phyloP scores from a whole-genome alignment of 2,888 invertebrate species.

The Microctonus aethiopoides region DNA sequence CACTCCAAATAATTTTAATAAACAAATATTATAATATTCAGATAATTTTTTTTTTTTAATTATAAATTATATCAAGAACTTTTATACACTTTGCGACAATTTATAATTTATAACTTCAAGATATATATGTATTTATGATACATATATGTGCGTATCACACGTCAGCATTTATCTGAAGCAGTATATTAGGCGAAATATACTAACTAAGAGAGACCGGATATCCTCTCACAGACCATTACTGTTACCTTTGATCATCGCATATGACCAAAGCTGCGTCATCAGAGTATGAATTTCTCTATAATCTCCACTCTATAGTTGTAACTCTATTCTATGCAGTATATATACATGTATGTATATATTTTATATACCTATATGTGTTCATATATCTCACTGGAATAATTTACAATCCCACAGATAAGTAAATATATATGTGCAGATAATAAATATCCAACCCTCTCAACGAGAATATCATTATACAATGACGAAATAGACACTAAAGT shows the following conservation, averaged over 20 bases:
- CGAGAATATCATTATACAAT: no score
- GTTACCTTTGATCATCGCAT: slow-evolving; percentile 65
- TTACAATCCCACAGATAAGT: slow-evolving; percentile 54
- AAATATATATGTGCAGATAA: not conserved
- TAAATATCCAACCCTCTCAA: not conserved
- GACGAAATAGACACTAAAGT: no score
- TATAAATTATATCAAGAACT: no score
- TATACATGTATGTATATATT: not conserved
- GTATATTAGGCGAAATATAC: slow-evolving; percentile 66
- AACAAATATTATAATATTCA: no score
- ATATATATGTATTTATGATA: slow-evolving; percentile 29
- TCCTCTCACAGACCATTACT: slow-evolving; percentile 67
- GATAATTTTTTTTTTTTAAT: no score
- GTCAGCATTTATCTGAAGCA: slow-evolving; percentile 64
- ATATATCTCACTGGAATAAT: slow-evolving; percentile 54
- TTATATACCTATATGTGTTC: no score
- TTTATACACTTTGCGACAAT: not conserved
- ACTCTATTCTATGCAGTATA: slow-evolving; percentile 20
- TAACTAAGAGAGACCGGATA: slow-evolving; percentile 51
- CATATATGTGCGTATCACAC: slow-evolving; percentile 58
- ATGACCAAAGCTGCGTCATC: slow-evolving; percentile 66
- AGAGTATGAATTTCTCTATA: slow-evolving; percentile 64
- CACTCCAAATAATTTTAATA: no score
- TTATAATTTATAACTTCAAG: not conserved
- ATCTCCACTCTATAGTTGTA: no score